Evolutionary conservation across 1,140 invertebrate genomes (phyloP).

Genomic region (Acromyrmex charruanus): DNA sequence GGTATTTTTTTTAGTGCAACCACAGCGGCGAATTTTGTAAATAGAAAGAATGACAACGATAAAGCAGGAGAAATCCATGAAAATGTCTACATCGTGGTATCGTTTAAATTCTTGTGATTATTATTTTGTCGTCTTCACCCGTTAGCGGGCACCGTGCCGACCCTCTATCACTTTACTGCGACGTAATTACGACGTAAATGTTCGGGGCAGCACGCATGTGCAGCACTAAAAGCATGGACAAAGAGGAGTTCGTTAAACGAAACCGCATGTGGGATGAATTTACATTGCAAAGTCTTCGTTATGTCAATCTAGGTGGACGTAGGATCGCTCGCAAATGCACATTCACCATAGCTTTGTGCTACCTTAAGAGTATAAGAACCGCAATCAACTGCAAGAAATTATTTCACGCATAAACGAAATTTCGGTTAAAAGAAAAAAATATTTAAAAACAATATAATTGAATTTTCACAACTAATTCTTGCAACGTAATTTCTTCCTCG

Average conservation of each 20-base stretch:
- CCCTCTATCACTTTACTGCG: slow-evolving; percentile 60
- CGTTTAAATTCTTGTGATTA: slow-evolving; percentile 58
- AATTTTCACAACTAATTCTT: background rate
- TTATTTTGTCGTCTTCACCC: slow-evolving; percentile 41
- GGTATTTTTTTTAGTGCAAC: background rate
- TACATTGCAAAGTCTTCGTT: slow-evolving; percentile 50
- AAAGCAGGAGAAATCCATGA: background rate
- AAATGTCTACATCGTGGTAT: slow-evolving; percentile 36
- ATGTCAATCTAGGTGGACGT: slow-evolving; percentile 39
- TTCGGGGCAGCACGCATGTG: slow-evolving; percentile 28
- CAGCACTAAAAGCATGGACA: slow-evolving; percentile 62
- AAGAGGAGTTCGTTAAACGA: slow-evolving; percentile 66
- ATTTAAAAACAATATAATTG: background rate
- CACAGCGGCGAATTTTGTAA: slow-evolving; percentile 14
- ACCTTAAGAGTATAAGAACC: slow-evolving; percentile 34
- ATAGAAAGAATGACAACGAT: background rate
- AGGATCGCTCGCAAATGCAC: slow-evolving; percentile 20
- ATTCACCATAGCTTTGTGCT: slow-evolving; percentile 10
- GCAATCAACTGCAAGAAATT: background rate
- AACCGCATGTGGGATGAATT: slow-evolving; percentile 62
- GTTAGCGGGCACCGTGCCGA: slow-evolving; percentile 13
- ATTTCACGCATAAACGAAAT: background rate
- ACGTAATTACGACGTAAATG: slow-evolving; percentile 70
- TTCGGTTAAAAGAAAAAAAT: background rate
- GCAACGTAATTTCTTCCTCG: background rate